phyloP scores from a whole-genome alignment of 2,888 invertebrate genomes.

The Andricus curvator region DNA sequence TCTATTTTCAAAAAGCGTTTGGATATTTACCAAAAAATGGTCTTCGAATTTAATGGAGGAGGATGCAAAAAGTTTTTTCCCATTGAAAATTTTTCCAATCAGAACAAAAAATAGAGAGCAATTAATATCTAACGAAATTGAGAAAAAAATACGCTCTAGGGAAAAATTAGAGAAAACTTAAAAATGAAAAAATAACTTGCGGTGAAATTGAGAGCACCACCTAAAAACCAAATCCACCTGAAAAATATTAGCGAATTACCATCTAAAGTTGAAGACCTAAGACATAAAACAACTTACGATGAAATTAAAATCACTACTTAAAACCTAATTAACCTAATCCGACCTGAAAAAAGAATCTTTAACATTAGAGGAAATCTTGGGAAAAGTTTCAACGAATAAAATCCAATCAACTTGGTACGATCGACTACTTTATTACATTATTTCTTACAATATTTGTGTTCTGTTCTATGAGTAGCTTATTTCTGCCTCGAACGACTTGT shows the following conservation, averaged over 20 bases:
- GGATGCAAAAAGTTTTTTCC: no score
- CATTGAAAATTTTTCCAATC: no score
- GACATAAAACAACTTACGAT: neutral
- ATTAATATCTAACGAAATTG: no score
- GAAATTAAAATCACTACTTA: neutral
- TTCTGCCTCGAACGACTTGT: neutral
- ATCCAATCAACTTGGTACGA: slow-evolving; percentile 29
- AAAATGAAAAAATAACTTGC: neutral
- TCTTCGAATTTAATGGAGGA: no score
- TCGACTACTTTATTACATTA: slow-evolving; percentile 35
- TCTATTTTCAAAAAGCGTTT: no score
- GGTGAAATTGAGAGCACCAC: neutral
- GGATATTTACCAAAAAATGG: no score
- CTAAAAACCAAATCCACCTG: neutral
- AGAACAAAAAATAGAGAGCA: no score
- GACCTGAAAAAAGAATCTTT: neutral
- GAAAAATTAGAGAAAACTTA: neutral
- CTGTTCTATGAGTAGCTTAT: slow-evolving; percentile 31
- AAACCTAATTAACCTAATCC: neutral
- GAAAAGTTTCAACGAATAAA: neutral
- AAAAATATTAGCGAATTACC: neutral
- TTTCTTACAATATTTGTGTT: slow-evolving; percentile 16
- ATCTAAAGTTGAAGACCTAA: no score
- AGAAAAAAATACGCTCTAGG: no score
- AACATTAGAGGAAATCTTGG: neutral